phyloP scores from a whole-genome alignment of 2,797 vertebrate species.

The Uromys caudimaculatus region DNA sequence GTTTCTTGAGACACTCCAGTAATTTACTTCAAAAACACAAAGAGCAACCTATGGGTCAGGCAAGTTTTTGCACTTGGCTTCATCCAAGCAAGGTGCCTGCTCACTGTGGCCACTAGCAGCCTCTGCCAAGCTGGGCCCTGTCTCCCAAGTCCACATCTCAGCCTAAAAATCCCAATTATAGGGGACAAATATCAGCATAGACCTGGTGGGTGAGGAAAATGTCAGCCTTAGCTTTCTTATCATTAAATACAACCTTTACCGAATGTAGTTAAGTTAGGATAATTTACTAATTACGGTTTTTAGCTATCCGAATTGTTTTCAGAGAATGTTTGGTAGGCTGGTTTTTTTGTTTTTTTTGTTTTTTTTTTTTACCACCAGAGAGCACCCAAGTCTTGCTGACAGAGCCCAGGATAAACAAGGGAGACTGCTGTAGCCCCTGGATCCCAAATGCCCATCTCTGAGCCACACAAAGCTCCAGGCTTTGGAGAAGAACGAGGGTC shows the following conservation, averaged over 20 bases:
- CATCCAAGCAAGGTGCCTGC: neutral
- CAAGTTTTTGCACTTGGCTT: neutral
- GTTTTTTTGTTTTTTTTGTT: too few species aligned
- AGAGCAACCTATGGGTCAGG: neutral
- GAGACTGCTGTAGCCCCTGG: neutral
- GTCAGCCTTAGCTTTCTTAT: slow-evolving; percentile 56
- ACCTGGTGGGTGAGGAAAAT: slow-evolving; percentile 9
- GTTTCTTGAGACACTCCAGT: neutral
- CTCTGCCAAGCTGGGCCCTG: neutral
- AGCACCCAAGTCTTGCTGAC: neutral
- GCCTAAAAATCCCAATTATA: slow-evolving; percentile 4
- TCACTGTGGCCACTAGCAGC: neutral
- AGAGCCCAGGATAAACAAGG: neutral
- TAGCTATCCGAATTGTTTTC: neutral
- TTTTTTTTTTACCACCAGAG: neutral
- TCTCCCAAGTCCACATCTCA: neutral
- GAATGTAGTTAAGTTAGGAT: slow-evolving; percentile 19
- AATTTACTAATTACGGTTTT: slow-evolving; percentile 26
- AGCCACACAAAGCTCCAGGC: neutral
- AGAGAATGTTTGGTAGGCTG: neutral
- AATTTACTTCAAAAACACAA: neutral
- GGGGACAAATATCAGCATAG: neutral
- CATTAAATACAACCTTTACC: slow-evolving; percentile 44
- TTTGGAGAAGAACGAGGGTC: neutral
- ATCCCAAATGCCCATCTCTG: neutral